Evolutionary conservation across 2,888 invertebrate genomes (phyloP).

Genomic region (Clunio marinus): DNA sequence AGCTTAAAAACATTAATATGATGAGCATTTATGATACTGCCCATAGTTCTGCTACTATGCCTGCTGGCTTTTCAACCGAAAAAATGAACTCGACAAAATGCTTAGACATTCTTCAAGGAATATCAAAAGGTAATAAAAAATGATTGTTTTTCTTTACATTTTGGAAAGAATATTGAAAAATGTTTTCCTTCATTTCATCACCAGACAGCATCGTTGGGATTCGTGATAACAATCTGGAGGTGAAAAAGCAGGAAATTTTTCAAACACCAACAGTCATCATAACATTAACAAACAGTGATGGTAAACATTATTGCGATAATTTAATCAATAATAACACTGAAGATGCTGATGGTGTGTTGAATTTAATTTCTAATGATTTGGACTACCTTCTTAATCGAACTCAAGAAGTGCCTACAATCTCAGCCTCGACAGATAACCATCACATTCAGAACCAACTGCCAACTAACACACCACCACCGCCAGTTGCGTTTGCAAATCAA

Average conservation of each 20-base stretch:
- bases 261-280: conserved; percentile 32
- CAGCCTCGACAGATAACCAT: neutral
- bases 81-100: conserved; percentile 41
- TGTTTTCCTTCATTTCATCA: conserved; percentile 33
- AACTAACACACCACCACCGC: conserved; percentile 40
- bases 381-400: conserved; percentile 74
- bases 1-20: conserved; percentile 35
- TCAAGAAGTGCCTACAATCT: conserved; percentile 45
- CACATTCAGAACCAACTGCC: conserved; percentile 40
- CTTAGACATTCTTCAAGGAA: conserved; percentile 50
- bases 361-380: conserved; percentile 76
- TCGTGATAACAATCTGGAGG: conserved; percentile 44
- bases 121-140: conserved; percentile 42
- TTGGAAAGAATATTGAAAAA: neutral
- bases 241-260: too few species aligned
- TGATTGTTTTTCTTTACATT: neutral
- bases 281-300: conserved; percentile 22
- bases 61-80: neutral
- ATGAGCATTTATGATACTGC: conserved; percentile 36
- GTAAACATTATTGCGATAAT: conserved; percentile 38
- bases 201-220: conserved; percentile 51
- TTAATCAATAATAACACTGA: conserved; percentile 34
- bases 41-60: neutral
- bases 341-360: conserved; percentile 62
- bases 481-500: conserved; percentile 39